Conservation (phyloP, 2,797 vertebrate species). For the Apodemus agrarius region DNA sequence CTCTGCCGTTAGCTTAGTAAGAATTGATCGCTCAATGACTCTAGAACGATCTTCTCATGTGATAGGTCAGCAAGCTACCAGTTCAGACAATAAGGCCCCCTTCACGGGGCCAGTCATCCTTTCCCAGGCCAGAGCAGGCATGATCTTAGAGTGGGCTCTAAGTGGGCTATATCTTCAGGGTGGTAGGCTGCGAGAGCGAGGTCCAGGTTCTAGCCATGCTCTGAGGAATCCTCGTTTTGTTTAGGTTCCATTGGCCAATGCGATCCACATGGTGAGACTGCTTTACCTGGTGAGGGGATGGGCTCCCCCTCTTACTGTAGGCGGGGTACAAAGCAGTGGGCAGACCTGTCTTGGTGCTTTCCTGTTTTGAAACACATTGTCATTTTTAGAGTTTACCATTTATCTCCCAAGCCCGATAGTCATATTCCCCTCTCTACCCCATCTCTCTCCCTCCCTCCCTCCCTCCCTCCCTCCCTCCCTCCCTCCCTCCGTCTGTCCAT, state of each 20-base stretch:
- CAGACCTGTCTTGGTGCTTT: neutral
- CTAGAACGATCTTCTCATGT: neutral
- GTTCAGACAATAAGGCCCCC: rapidly evolving
- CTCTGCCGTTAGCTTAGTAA: neutral
- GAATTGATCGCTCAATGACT: neutral
- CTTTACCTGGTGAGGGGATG: neutral
- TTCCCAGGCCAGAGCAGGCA: neutral
- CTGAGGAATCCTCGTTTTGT: neutral
- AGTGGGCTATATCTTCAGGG: no score
- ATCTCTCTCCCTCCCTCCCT: no score
- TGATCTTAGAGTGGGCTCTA: rapidly evolving
- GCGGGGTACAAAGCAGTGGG: no score
- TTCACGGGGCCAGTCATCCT: neutral
- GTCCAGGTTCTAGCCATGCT: neutral
- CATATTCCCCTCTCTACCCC: neutral
- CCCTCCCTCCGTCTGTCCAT: neutral
- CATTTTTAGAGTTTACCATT: neutral
- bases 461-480: no score
- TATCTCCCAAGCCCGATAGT: neutral
- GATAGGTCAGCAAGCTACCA: neutral
- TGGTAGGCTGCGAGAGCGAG: neutral
- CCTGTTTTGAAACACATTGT: neutral
- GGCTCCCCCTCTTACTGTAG: neutral
- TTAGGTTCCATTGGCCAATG: neutral
- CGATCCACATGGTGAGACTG: neutral